Evolutionary conservation across 2,888 invertebrate species (phyloP).

Genomic region (Schrankia costaestrigalis): DNA sequence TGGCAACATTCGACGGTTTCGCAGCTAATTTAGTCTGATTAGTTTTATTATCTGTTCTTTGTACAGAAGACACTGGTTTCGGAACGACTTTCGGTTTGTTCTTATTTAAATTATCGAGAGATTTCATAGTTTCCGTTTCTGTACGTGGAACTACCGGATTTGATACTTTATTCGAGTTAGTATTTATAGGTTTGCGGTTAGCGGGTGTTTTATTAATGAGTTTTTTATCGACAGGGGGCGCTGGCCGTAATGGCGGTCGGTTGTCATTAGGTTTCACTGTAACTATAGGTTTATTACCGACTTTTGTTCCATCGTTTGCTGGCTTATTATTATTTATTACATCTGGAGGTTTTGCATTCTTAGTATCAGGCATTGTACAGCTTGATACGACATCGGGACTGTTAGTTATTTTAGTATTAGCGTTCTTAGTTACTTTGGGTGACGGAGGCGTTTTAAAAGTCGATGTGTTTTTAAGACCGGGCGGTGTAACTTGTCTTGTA

Average conservation of each 20-base stretch:
- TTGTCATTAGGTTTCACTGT: conserved; percentile 64
- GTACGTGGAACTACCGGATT: conserved; percentile 55
- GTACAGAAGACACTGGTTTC: conserved; percentile 58
- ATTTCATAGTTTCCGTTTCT: conserved; percentile 67
- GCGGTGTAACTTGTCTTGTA: conserved; percentile 72
- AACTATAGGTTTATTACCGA: conserved; percentile 65
- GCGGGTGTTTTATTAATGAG: conserved; percentile 49
- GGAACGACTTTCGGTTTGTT: conserved; percentile 74
- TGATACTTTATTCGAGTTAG: conserved; percentile 48
- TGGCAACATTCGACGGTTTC: conserved; percentile 86
- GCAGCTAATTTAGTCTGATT: conserved; percentile 73
- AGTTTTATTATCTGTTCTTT: conserved; percentile 57
- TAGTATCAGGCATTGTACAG: conserved; percentile 79
- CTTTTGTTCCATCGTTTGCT: conserved; percentile 68
- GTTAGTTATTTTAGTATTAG: conserved; percentile 68
- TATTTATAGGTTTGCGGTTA: conserved; percentile 48
- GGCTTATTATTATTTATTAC: conserved; percentile 80
- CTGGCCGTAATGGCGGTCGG: conserved; percentile 59
- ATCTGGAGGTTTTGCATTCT: conserved; percentile 81
- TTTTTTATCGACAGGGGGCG: conserved; percentile 66
- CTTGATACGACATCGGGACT: conserved; percentile 88
- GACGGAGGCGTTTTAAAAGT: conserved; percentile 67
- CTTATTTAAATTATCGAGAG: conserved; percentile 71
- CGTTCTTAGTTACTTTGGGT: conserved; percentile 60
- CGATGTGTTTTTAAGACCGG: conserved; percentile 67